These are phyloP conservation scores for Bergia sp. DNA, from an alignment of 92 coral and sea anemone genomes.

Conservation along the genomic window DNA sequence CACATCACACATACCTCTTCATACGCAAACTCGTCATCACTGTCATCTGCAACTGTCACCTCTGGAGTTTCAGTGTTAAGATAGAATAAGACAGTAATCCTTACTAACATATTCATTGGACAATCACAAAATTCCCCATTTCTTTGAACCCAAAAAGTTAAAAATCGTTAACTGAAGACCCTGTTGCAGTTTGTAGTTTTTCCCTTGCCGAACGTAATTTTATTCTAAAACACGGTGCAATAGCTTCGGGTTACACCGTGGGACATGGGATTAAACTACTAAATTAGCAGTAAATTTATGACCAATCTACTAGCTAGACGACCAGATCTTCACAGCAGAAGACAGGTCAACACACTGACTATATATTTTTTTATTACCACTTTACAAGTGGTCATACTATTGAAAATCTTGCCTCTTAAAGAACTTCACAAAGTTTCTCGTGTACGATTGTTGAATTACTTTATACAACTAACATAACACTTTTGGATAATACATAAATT, in stretches of 20 bases:
- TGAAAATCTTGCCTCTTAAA: neutral
- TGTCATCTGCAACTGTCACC: constrained; percentile 89
- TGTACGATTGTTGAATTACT: neutral
- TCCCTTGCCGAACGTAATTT: too few species aligned
- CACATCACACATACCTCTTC: constrained; percentile 77
- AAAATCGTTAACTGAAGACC: neutral
- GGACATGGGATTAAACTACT: too few species aligned
- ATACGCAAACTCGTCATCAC: constrained; percentile 96
- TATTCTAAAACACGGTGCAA: neutral
- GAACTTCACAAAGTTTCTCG: neutral
- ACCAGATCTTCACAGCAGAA: too few species aligned
- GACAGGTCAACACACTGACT: too few species aligned
- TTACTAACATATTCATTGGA: neutral
- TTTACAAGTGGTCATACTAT: neutral
- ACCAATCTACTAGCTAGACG: too few species aligned
- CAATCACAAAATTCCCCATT: neutral
- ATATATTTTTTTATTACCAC: too few species aligned
- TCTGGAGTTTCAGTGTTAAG: constrained; percentile 62
- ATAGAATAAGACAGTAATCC: neutral
- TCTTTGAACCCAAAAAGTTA: neutral
- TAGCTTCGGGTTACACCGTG: too few species aligned
- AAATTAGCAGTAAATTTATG: too few species aligned
- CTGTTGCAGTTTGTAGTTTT: neutral
- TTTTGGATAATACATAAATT: neutral
- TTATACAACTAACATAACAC: neutral